Evolutionary conservation across 2,888 invertebrate species (phyloP).

Genomic region (Germaria angustata): DNA sequence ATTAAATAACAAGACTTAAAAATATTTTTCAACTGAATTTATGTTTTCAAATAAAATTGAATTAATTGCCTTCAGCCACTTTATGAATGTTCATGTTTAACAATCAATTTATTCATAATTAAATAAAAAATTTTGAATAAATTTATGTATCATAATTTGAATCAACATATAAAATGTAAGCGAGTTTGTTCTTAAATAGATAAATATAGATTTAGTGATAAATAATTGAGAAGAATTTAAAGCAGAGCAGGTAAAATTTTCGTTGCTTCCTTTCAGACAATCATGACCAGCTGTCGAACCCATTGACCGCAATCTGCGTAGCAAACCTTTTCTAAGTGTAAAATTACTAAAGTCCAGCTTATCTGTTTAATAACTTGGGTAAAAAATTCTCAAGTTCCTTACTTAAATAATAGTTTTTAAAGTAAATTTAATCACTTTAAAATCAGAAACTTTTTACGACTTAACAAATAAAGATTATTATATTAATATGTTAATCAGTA

Average conservation of each 20-base stretch:
- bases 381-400: too few species aligned
- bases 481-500: too few species aligned
- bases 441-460: too few species aligned
- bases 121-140: background rate
- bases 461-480: too few species aligned
- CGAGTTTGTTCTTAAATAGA: background rate
- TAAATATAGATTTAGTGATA: background rate
- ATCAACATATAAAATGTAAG: background rate
- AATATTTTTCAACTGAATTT: constrained; percentile 9
- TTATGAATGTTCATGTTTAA: background rate
- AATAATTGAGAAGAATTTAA: background rate
- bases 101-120: constrained; percentile 1
- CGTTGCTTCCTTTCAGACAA: background rate
- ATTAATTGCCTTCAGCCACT: constrained; percentile 7
- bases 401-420: too few species aligned
- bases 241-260: background rate
- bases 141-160: background rate
- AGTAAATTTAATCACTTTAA: too few species aligned
- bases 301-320: too few species aligned
- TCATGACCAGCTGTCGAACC: background rate
- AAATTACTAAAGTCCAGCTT: too few species aligned
- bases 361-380: too few species aligned
- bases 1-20: constrained; percentile 12
- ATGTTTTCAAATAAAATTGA: constrained; percentile 9
- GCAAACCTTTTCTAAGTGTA: too few species aligned